Evolutionary conservation across 2,797 vertebrate species (phyloP), one percentile per base, ranked within the genome.

Genomic region (Cetoscarus ocellatus): DNA sequence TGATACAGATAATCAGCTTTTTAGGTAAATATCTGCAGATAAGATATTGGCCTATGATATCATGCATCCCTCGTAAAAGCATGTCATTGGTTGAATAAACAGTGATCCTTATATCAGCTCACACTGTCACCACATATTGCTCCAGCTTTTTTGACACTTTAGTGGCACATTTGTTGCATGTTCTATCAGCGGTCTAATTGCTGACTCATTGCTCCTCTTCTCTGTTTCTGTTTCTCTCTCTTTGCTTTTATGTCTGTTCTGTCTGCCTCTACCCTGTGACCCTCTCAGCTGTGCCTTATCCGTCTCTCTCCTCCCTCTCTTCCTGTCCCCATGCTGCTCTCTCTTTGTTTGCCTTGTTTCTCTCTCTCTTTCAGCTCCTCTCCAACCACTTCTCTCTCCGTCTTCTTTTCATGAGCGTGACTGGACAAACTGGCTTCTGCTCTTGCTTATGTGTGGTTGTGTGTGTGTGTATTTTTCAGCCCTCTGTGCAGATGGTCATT

Each of bases 261-360:
- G 63, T 62, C 60, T 73, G 66, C 61, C 27, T 56, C 67, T 75
- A 70, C 67, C 72, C 65, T 15, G 43, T 80, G 79, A 76, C 84
- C 77, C 81, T 62, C 84, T 83, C 70, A 53, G 79, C 67, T 67
- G 60, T 73, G 67, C 73, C 61, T 87, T 61, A 57, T 61, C 83
- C 50, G 56, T 75, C 64, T 80, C 66, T 80, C 84, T 75, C 84
- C 82, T 82, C 82, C 80, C 84, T 80, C 84, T 85, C 82, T 87
- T 89, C 87, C 88, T 87, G 87, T 88, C 82, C 75, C 61, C 73
- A 38, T 40, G 47, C 62, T 73, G 70, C 70, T 79, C 55, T 83
- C 62, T 73, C 71, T 89, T 77, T 77, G 61, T 82, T 80, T 69
- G 70, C 63, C 47, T 66, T 4, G 17, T 73, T 68, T 70, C 27